Percentiles rank a stretch among this genome's conserved stretches.
Evolutionary conservation across 2,797 vertebrate genomes (phyloP).

Genomic region (Myotis pilosus): DNA sequence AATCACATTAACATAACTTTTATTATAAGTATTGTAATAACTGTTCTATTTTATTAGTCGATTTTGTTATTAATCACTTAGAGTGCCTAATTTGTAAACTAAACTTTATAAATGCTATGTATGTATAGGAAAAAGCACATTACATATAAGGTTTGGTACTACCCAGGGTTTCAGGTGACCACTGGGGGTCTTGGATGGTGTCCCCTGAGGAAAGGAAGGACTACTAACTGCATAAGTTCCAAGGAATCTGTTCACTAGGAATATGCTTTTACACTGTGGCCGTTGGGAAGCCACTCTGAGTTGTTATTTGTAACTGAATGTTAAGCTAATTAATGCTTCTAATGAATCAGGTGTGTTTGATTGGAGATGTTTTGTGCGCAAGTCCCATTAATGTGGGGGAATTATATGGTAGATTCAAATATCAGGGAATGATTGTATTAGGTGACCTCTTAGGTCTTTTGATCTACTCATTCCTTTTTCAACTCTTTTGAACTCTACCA

Average conservation of each 20-base stretch:
- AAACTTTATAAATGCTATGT: not conserved
- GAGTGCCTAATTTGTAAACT: not conserved
- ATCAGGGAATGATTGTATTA: not conserved
- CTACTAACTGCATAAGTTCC: not conserved
- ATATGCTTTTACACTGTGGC: not conserved
- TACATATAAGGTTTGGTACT: not conserved
- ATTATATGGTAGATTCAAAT: not conserved
- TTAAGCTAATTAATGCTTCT: constrained; percentile 35
- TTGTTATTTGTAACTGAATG: not conserved
- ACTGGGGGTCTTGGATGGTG: not conserved
- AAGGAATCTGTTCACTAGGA: not conserved
- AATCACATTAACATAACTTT: not conserved
- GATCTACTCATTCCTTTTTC: not conserved
- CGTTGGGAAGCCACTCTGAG: not conserved
- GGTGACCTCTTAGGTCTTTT: not conserved
- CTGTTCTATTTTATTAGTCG: not conserved
- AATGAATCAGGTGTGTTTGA: not conserved
- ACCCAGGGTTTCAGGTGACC: not conserved
- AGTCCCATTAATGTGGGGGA: not conserved
- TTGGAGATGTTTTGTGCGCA: not conserved
- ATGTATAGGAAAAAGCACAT: not conserved
- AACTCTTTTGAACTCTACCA: too few species aligned
- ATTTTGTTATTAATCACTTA: not conserved
- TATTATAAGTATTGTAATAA: not conserved
- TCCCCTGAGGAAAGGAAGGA: not conserved